Conservation (phyloP, 2,888 invertebrate genomes). For the Acleris emargana region DNA sequence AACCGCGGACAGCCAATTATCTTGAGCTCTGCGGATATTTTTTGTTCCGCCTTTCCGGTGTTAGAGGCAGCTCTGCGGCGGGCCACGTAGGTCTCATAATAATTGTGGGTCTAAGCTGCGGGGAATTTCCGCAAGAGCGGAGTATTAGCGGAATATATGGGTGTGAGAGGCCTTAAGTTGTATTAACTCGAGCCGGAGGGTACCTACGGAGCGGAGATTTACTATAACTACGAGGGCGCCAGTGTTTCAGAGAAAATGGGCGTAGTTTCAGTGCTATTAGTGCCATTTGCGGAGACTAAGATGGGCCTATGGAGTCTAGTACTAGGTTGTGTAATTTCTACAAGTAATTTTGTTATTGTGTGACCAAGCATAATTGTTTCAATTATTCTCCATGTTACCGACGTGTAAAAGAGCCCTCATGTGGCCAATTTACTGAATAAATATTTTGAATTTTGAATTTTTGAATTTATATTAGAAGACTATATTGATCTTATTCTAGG, state of each 20-base stretch:
- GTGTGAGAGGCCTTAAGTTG: constrained; percentile 41
- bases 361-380: too few relatives aligned
- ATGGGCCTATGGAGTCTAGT: background rate
- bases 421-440: too few relatives aligned
- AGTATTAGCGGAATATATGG: constrained; percentile 42
- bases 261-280: background rate
- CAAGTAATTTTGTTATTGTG: too few relatives aligned
- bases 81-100: constrained; percentile 35
- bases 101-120: constrained; percentile 34
- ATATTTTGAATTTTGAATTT: too few relatives aligned
- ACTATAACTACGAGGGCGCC: background rate
- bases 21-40: constrained; percentile 30
- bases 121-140: constrained; percentile 37
- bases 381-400: too few relatives aligned
- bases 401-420: too few relatives aligned
- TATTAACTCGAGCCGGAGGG: constrained; percentile 38
- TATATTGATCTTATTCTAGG: too few relatives aligned
- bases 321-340: background rate
- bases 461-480: too few relatives aligned
- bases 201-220: constrained; percentile 20
- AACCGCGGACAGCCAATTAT: constrained; percentile 9
- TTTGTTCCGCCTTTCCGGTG: constrained; percentile 20
- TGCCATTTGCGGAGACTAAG: background rate
- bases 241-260: background rate
- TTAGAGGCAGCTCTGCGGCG: constrained; percentile 20